Evolutionary conservation across 2,888 invertebrate species (phyloP).

Genomic region (Cheilosia urbana): DNA sequence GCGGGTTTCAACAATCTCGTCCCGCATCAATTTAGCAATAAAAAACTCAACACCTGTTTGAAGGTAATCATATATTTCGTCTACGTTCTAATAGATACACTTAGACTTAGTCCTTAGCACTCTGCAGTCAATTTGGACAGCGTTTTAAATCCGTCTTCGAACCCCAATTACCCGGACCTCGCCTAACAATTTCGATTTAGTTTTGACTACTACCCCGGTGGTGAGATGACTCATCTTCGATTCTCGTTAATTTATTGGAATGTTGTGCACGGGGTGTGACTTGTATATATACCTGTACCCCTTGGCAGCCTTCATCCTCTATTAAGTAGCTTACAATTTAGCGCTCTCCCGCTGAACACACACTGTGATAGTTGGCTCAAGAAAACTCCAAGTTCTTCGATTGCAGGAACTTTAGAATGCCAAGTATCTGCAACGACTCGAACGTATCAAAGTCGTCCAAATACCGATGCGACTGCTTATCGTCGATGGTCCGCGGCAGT

Average conservation of each 20-base stretch:
- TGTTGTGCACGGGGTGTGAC: constrained; percentile 55
- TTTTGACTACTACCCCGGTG: background rate
- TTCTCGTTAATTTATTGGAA: constrained; percentile 48
- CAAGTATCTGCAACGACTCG: constrained; percentile 85
- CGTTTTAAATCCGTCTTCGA: background rate
- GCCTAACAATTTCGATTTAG: background rate
- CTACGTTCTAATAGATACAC: no score
- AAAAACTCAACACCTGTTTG: no score
- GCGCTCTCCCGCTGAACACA: constrained; percentile 21
- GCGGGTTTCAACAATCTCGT: no score
- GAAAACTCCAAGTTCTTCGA: constrained; percentile 79
- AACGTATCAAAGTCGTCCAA: constrained; percentile 90
- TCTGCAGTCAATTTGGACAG: no score
- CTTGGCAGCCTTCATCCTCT: constrained; percentile 40
- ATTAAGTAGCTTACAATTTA: constrained; percentile 47
- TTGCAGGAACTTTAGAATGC: constrained; percentile 80
- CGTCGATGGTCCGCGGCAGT: constrained; percentile 86
- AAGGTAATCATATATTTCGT: no score
- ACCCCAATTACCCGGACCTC: background rate
- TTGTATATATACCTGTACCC: constrained; percentile 13
- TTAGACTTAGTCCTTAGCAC: no score
- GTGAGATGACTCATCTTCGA: background rate
- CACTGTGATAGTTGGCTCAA: constrained; percentile 33
- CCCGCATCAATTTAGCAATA: no score
- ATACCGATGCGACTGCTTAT: constrained; percentile 83